These are phyloP conservation scores for Spizaetus ornatus DNA, from an alignment of 2,113 vertebrate species.

Conservation along the genomic window DNA sequence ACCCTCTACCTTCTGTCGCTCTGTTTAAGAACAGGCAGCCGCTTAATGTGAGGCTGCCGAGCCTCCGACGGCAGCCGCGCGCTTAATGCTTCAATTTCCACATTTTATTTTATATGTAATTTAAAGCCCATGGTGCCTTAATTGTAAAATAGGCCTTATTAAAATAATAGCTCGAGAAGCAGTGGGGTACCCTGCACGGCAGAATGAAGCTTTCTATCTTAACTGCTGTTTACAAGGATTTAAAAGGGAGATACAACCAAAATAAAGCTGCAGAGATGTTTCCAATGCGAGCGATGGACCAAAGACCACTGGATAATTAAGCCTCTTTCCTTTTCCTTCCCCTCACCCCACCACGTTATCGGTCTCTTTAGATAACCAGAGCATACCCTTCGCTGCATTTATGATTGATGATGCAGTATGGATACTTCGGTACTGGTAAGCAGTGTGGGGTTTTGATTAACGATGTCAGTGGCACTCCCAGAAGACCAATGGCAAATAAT, in stretches of 20 bases:
- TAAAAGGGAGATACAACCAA: slow-evolving; percentile 69
- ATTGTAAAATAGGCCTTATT: slow-evolving; percentile 86
- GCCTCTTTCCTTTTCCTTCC: slow-evolving; percentile 54
- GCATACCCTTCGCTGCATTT: slow-evolving; percentile 70
- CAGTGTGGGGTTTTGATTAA: slow-evolving; percentile 79
- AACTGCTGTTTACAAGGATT: slow-evolving; percentile 78
- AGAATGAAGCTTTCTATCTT: slow-evolving; percentile 73
- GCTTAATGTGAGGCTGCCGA: slow-evolving; percentile 67
- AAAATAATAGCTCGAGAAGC: slow-evolving; percentile 81
- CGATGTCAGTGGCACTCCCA: slow-evolving; percentile 72
- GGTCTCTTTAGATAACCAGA: slow-evolving; percentile 71
- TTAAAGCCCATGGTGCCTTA: slow-evolving; percentile 84
- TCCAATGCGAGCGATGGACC: slow-evolving; percentile 71
- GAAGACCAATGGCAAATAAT: slow-evolving; percentile 75
- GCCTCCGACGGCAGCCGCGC: slow-evolving; percentile 64
- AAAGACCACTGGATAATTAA: slow-evolving; percentile 75
- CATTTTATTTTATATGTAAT: slow-evolving; percentile 84
- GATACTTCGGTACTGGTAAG: slow-evolving; percentile 71
- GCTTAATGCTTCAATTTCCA: slow-evolving; percentile 81
- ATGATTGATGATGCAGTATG: slow-evolving; percentile 81
- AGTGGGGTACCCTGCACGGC: slow-evolving; percentile 70
- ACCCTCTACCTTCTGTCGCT: slow-evolving; percentile 47
- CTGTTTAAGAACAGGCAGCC: slow-evolving; percentile 45
- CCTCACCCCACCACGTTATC: slow-evolving; percentile 61
- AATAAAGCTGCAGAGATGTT: slow-evolving; percentile 73